phyloP scores from a whole-genome alignment of 1,140 invertebrate species.

The Lutraria rhynchaena region DNA sequence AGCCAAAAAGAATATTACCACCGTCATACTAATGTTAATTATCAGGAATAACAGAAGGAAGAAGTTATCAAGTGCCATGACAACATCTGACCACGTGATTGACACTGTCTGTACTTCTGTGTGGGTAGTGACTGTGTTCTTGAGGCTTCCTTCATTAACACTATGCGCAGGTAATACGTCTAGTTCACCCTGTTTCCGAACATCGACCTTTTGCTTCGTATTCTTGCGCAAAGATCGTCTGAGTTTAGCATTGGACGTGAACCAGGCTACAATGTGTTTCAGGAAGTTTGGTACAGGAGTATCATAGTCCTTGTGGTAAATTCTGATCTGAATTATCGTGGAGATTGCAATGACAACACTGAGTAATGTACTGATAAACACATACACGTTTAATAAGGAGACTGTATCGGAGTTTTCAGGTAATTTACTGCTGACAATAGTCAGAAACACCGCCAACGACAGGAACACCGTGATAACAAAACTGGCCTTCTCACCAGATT shows the following conservation, averaged over 20 bases:
- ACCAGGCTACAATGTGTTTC: not conserved
- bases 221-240: too few species aligned
- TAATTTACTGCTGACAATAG: conserved; percentile 85
- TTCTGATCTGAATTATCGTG: conserved; percentile 33
- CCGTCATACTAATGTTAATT: conserved; percentile 1
- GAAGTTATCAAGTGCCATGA: conserved; percentile 32
- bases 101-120: not conserved
- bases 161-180: not conserved
- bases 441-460: conserved; percentile 85
- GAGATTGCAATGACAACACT: conserved; percentile 1
- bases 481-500: conserved; percentile 85
- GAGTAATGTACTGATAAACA: conserved; percentile 83
- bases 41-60: conserved; percentile 23
- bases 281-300: not conserved
- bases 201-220: not conserved
- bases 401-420: conserved; percentile 85
- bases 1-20: conserved; percentile 5
- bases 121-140: not conserved
- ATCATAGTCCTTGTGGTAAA: conserved; percentile 11
- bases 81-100: conserved; percentile 7
- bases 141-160: not conserved
- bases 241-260: not conserved
- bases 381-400: conserved; percentile 83
- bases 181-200: not conserved
- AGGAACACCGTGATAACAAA: conserved; percentile 85